Evolutionary conservation across 37 sponge, comb jelly and placozoan genomes (phyloP), one percentile per base, ranked within the genome.

Genomic region (Cliona cf. orientalis): DNA sequence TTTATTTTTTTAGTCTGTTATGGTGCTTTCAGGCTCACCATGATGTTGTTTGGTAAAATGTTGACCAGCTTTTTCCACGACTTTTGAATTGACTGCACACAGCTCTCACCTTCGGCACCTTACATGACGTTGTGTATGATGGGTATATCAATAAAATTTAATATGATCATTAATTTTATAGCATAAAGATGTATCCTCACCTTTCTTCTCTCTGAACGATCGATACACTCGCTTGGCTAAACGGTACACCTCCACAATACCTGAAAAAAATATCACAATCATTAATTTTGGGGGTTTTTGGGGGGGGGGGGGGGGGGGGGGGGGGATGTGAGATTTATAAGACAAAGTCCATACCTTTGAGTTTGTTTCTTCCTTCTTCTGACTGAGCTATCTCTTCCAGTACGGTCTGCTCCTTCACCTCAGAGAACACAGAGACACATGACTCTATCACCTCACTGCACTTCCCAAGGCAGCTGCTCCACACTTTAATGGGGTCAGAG

Each of bases 241-340:
- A 31, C 82, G 23, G 71, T 63, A 82, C 35, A 82, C 82, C 33
- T 82, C 82, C 9, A 42, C 73, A 72, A 82, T 82, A 82, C 72
- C 82, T 82, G 62, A 26, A 56, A 12, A 39, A 21, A 64, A 22
- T 11, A 11, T 19, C 55, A 49, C 55, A 49, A 49, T n/a, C n/a
- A n/a, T n/a, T n/a, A n/a, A n/a, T n/a, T n/a, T n/a, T n/a, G n/a
- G n/a, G n/a, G n/a, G n/a, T n/a, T n/a, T n/a, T n/a, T n/a, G n/a
- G n/a, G n/a, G n/a, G n/a, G n/a, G n/a, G n/a, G n/a, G n/a, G n/a
- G n/a, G n/a, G n/a, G n/a, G n/a, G n/a, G 33, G 36, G 14, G 53
- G 14, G 53, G 14, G 53, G 53, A 19, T 19, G 9, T 49, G 53
- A 49, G 53, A 49, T 49, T 49, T 49, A 49, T 14, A 19, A 49